These are phyloP conservation scores for Eubasilissa regina DNA, from an alignment of 1,140 invertebrate genomes.

Conservation along the genomic window DNA sequence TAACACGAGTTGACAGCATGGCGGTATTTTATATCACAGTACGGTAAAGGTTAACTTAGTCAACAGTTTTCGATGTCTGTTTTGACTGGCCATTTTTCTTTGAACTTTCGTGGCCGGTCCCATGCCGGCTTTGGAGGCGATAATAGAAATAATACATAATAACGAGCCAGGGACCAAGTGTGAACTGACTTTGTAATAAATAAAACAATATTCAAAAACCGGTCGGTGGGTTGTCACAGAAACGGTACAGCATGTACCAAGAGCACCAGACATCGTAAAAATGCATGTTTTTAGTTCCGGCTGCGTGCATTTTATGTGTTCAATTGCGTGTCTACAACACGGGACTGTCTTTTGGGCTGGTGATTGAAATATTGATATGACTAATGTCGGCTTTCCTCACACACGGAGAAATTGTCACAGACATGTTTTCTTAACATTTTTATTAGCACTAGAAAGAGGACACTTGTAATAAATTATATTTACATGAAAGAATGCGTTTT, in stretches of 20 bases:
- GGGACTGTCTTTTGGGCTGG: not conserved
- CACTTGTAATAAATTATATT: not conserved
- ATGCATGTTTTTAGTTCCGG: slow-evolving; percentile 43
- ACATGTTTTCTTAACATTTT: slow-evolving; percentile 20
- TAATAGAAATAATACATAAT: slow-evolving; percentile 42
- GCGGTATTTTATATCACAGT: too few relatives aligned
- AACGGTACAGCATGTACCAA: slow-evolving; percentile 19
- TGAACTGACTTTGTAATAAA: slow-evolving; percentile 36
- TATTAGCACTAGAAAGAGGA: slow-evolving; percentile 19
- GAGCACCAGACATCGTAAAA: slow-evolving; percentile 33
- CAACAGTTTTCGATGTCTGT: slow-evolving; percentile 16
- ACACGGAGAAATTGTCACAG: slow-evolving; percentile 28
- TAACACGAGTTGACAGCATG: too few relatives aligned
- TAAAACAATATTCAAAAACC: slow-evolving; percentile 42
- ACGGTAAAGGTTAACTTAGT: too few relatives aligned
- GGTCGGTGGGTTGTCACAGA: slow-evolving; percentile 32
- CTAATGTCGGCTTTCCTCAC: slow-evolving; percentile 1
- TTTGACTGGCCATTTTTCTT: slow-evolving; percentile 13
- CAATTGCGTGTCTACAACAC: slow-evolving; percentile 20
- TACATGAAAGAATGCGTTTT: slow-evolving; percentile 31
- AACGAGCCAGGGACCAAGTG: slow-evolving; percentile 35
- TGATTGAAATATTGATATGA: slow-evolving; percentile 27
- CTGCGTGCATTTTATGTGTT: slow-evolving; percentile 41
- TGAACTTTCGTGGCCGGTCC: slow-evolving; percentile 14
- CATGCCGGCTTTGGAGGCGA: slow-evolving; percentile 23